Evolutionary conservation across 2,888 invertebrate genomes (phyloP).

Genomic region (Sialis fuliginosa): DNA sequence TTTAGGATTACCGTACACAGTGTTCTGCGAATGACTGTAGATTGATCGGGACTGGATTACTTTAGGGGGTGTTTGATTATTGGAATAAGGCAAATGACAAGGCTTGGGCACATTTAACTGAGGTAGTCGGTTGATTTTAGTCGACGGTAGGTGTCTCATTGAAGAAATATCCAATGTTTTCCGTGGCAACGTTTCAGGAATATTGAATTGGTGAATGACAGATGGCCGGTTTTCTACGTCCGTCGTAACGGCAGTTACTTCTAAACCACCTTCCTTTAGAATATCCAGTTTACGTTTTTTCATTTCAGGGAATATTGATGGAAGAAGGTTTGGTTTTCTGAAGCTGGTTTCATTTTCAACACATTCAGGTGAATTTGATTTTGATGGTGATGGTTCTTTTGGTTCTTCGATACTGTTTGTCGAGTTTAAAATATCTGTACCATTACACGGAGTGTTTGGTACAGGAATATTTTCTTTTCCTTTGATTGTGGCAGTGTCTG

Average conservation of each 20-base stretch:
- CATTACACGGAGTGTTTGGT: constrained; percentile 17
- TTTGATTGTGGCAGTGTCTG: constrained; percentile 5
- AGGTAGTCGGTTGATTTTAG: background rate
- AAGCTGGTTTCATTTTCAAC: constrained; percentile 33
- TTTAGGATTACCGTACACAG: constrained; percentile 55
- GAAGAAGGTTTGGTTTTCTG: constrained; percentile 3
- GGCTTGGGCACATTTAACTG: constrained; percentile 1
- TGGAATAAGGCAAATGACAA: constrained; percentile 6
- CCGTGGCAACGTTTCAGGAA: constrained; percentile 9
- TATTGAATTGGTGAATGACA: constrained; percentile 18
- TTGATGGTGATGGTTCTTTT: constrained; percentile 33
- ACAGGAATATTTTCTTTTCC: constrained; percentile 37
- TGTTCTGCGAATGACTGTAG: constrained; percentile 42
- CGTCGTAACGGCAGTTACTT: constrained; percentile 47
- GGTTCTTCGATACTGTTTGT: constrained; percentile 11
- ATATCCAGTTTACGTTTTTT: constrained; percentile 58
- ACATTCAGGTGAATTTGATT: constrained; percentile 36
- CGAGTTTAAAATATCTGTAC: background rate
- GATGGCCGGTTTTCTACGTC: constrained; percentile 14
- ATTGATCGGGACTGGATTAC: constrained; percentile 46
- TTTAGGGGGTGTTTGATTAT: constrained; percentile 28
- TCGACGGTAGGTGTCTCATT: constrained; percentile 19
- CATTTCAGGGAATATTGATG: constrained; percentile 26
- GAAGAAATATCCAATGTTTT: constrained; percentile 9
- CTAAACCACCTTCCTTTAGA: constrained; percentile 53